A percentile compares a stretch with the other conserved stretches of the same genome.
phyloP scores from a whole-genome alignment of 2,888 invertebrate species.

The Cremastobaeus sp. region DNA sequence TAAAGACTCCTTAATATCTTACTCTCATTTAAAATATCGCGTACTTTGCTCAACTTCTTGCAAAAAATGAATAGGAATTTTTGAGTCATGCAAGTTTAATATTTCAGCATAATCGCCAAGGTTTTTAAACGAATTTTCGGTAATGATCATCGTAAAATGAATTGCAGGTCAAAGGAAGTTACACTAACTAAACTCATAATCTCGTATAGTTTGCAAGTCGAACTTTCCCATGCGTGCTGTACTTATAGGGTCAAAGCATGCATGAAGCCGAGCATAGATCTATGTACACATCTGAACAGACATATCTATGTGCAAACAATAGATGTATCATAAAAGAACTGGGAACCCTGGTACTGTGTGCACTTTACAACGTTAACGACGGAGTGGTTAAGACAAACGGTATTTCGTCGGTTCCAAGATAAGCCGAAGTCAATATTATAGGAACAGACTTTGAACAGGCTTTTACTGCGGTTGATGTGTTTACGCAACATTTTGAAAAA shows the following conservation, averaged over 20 bases:
- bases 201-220: slow-evolving; percentile 75
- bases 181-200: slow-evolving; percentile 76
- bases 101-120: not conserved
- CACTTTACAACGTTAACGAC: slow-evolving; percentile 7
- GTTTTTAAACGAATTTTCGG: not conserved
- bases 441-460: no score
- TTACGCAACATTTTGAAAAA: no score
- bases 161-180: slow-evolving; percentile 69
- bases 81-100: no score
- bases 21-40: not conserved
- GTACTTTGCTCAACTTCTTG: not conserved
- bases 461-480: no score
- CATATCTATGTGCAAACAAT: slow-evolving; percentile 25
- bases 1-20: slow-evolving; percentile 3
- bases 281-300: slow-evolving; percentile 38
- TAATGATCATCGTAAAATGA: slow-evolving; percentile 73
- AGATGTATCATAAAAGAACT: slow-evolving; percentile 49
- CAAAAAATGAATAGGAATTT: not conserved
- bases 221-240: slow-evolving; percentile 74
- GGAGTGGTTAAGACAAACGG: slow-evolving; percentile 22
- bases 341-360: slow-evolving; percentile 7
- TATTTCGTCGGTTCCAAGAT: slow-evolving; percentile 9
- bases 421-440: slow-evolving; percentile 11
- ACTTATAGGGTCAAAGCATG: slow-evolving; percentile 63
- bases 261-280: slow-evolving; percentile 70